These are phyloP conservation scores for Dryocosmus kuriphilus DNA, from an alignment of 2,888 invertebrate species.

Conservation along the genomic window DNA sequence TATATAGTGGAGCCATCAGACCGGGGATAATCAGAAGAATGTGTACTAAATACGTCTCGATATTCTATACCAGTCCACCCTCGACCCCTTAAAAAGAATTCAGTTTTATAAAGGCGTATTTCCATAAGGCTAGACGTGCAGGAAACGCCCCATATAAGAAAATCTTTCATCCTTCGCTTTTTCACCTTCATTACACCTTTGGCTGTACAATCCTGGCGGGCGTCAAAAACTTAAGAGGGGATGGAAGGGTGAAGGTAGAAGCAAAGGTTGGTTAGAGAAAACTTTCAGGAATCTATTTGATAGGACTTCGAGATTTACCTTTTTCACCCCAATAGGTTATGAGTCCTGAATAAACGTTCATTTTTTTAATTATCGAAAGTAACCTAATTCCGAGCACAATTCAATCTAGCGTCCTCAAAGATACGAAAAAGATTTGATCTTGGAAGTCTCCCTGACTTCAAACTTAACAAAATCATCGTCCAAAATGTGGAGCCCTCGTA, in stretches of 20 bases:
- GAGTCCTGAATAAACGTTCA: too few relatives aligned
- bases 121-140: neutral
- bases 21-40: slow-evolving; percentile 63
- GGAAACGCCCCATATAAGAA: neutral
- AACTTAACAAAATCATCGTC: neutral
- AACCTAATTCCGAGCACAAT: too few relatives aligned
- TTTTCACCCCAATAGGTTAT: too few relatives aligned
- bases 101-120: slow-evolving; percentile 6
- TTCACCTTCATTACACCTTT: neutral
- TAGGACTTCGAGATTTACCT: neutral
- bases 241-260: neutral
- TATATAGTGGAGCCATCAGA: slow-evolving; percentile 55
- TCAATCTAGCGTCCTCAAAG: too few relatives aligned
- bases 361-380: too few relatives aligned
- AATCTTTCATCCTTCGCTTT: neutral
- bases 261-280: neutral
- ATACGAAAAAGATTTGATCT: too few relatives aligned
- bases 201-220: neutral
- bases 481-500: neutral
- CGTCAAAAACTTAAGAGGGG: neutral
- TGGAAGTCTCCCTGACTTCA: too few relatives aligned
- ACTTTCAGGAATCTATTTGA: neutral
- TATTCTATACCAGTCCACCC: slow-evolving; percentile 33
- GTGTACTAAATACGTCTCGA: slow-evolving; percentile 53
- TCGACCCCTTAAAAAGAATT: slow-evolving; percentile 25